Percentiles rank a stretch among this genome's conserved stretches.
These are phyloP conservation scores for Ursus arctos DNA, from an alignment of 2,113 vertebrate genomes.

Conservation along the genomic window DNA sequence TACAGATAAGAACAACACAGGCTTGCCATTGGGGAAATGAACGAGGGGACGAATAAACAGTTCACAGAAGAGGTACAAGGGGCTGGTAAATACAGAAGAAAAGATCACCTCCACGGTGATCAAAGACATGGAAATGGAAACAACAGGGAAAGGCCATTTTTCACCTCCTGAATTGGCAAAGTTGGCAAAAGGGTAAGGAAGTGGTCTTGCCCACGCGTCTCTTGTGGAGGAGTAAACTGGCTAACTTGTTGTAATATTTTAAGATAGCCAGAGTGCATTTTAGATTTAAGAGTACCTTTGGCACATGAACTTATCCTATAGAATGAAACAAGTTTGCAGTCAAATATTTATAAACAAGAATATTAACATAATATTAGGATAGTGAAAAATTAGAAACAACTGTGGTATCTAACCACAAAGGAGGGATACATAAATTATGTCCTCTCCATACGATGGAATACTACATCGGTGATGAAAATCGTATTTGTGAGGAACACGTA, in stretches of 20 bases:
- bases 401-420: background rate
- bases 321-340: background rate
- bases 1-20: background rate
- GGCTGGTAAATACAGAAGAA: slow-evolving; percentile 23
- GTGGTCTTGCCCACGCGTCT: background rate
- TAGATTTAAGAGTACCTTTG: background rate
- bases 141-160: background rate
- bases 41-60: background rate
- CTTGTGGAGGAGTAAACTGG: background rate
- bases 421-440: background rate
- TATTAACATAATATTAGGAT: background rate
- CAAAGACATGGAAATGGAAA: slow-evolving; percentile 75
- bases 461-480: background rate
- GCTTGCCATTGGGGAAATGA: background rate
- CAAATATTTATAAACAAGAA: background rate
- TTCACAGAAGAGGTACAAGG: background rate
- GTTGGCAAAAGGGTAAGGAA: slow-evolving; percentile 57
- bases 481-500: background rate
- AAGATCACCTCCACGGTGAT: slow-evolving; percentile 37
- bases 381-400: background rate
- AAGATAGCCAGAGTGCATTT: background rate
- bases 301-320: background rate
- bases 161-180: slow-evolving; percentile 63
- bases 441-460: background rate
- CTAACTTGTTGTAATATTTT: background rate